A percentile compares a stretch with the other conserved stretches of the same genome.
Evolutionary conservation across 1,140 invertebrate genomes (phyloP).

Genomic region (Diabrotica virgifera): DNA sequence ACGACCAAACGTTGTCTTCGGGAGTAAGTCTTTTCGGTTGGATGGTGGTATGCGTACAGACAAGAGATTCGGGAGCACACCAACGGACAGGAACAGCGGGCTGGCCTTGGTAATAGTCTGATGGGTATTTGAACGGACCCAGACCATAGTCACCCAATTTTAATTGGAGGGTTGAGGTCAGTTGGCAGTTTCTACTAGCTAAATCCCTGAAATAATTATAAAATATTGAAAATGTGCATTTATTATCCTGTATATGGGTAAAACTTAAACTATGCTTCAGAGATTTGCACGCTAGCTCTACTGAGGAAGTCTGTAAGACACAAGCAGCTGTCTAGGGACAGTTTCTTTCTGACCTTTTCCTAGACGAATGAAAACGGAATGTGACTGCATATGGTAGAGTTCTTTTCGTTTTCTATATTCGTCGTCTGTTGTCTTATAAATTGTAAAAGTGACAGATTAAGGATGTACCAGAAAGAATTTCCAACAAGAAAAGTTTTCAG

Average conservation of each 20-base stretch:
- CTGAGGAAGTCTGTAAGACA: too few species aligned
- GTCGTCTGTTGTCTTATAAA: too few species aligned
- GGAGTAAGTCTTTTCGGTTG: slow-evolving; percentile 63
- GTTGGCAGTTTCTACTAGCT: slow-evolving; percentile 63
- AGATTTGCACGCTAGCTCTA: too few species aligned
- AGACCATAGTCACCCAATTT: slow-evolving; percentile 68
- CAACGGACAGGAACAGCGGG: slow-evolving; percentile 70
- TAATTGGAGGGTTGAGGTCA: slow-evolving; percentile 56
- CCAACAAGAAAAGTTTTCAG: too few species aligned
- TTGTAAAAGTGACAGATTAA: too few species aligned
- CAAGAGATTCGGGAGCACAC: slow-evolving; percentile 71
- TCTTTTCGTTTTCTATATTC: too few species aligned
- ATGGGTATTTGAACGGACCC: slow-evolving; percentile 59
- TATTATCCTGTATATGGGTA: not conserved
- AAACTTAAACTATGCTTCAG: too few species aligned
- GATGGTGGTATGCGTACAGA: slow-evolving; percentile 66
- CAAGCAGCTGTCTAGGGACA: too few species aligned
- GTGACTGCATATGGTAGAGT: too few species aligned
- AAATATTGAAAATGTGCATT: not conserved
- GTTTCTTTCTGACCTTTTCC: too few species aligned
- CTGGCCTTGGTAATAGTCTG: slow-evolving; percentile 71
- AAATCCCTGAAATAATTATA: slow-evolving; percentile 58
- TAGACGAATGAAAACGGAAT: too few species aligned
- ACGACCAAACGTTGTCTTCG: slow-evolving; percentile 80
- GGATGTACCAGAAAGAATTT: too few species aligned